Evolutionary conservation across 2,888 invertebrate genomes (phyloP), one percentile per base, ranked within the genome.

Genomic region (Agelastica alni): DNA sequence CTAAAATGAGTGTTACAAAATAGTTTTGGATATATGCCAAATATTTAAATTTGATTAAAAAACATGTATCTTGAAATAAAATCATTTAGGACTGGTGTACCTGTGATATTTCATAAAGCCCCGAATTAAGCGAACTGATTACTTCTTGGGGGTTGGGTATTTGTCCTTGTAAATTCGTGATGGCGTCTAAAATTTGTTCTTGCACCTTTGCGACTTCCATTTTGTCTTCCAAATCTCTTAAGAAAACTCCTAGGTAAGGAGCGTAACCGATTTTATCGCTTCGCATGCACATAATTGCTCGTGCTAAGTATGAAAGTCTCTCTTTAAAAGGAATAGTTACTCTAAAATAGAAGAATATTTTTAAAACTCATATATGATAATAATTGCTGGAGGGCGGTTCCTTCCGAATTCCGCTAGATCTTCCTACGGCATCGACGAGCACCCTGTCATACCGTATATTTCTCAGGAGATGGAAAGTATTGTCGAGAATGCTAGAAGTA

Each of bases 211-310:
- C 91, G 59, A 96, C 93, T 79, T 96, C 96, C 72, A 89, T 86
- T 76, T 93, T 93, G 77, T 97, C 97, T 77, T 96, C 94, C 44
- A 96, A 78, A 69, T 95, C 92, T 63, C 92, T 88, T 51, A 95
- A 79, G 70, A 93, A 86, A 53, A 92, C 88, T 1, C 87, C 92
- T 70, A 85, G 82, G 68, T 81, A 83, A 36, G 85, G 85, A 6
- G 89, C 85, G 61, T 85, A 86, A 1, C 87, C 89, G 13, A 86
- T 83, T 65, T 83, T 85, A 65, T 91, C 91, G 66, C 95, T 94
- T 53, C 96, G 86, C 84, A 96, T 91, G 76, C 96, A 96, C 81
- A 97, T 91, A 58, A 96, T 91, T 28, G 97, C 96, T 64, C 95
- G 84, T 0, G 95, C 93, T 69, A 99, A 79, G 80, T 96, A 96